Conservation (phyloP, 2,888 invertebrate species). For the Lithophane socia region DNA sequence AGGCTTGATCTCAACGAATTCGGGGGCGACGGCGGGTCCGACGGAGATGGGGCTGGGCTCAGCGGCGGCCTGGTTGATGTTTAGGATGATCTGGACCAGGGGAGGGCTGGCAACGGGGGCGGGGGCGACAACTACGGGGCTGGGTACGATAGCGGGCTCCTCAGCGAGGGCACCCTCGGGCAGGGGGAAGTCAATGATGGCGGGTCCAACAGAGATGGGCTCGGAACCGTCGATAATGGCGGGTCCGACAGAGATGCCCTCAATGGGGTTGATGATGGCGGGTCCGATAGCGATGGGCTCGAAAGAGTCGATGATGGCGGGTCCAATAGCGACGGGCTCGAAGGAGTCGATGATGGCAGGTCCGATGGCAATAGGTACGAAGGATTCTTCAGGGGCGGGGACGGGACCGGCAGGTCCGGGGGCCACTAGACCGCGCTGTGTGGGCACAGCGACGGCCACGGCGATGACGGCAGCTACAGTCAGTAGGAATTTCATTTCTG, state of each 20-base stretch:
- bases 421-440: conserved; percentile 54
- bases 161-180: conserved; percentile 41
- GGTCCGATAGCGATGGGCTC: conserved; percentile 75
- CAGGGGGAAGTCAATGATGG: conserved; percentile 53
- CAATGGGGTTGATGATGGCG: conserved; percentile 28
- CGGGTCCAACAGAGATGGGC: conserved; percentile 56
- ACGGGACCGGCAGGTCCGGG: conserved; percentile 53
- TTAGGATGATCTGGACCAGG: conserved; percentile 71
- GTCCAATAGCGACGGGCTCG: conserved; percentile 58
- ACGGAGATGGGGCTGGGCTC: conserved; percentile 31
- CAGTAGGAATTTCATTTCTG: conserved; percentile 62
- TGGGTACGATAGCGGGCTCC: conserved; percentile 32
- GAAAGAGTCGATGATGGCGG: conserved; percentile 60
- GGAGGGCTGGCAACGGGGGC: conserved; percentile 49
- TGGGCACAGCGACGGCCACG: conserved; percentile 58
- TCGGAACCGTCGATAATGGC: conserved; percentile 52
- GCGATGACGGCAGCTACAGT: conserved; percentile 56
- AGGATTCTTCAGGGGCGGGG: conserved; percentile 33
- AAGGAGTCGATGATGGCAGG: conserved; percentile 67
- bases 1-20: conserved; percentile 37
- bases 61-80: conserved; percentile 62
- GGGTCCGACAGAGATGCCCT: conserved; percentile 56
- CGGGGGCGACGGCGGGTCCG: conserved; percentile 68
- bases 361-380: conserved; percentile 60
- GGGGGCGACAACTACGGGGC: conserved; percentile 32